Percentiles rank a stretch among this genome's conserved stretches.
Evolutionary conservation across 2,113 vertebrate species (phyloP).

Genomic region (Nothobranchius kuhntae): DNA sequence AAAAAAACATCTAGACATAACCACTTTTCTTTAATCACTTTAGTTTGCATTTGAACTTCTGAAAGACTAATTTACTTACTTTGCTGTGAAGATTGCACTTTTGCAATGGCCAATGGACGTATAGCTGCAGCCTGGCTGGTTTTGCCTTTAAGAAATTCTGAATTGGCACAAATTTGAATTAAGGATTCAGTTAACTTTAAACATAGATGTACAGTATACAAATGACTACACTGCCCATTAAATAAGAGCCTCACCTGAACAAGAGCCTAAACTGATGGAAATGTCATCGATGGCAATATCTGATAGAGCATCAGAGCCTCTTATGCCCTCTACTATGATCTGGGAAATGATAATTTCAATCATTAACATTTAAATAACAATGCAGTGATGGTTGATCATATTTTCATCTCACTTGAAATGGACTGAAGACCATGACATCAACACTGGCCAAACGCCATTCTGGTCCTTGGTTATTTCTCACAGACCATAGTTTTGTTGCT

Average conservation of each 20-base stretch:
- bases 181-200: not conserved
- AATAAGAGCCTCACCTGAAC: slow-evolving; percentile 51
- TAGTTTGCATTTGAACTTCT: no score
- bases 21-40: no score
- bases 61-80: slow-evolving; percentile 26
- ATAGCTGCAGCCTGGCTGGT: slow-evolving; percentile 2
- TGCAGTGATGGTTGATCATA: no score
- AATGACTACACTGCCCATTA: not conserved
- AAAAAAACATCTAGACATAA: no score
- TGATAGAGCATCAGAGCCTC: slow-evolving; percentile 67
- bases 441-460: slow-evolving; percentile 65
- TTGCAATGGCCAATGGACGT: slow-evolving; percentile 5
- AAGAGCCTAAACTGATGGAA: slow-evolving; percentile 60
- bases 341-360: slow-evolving; percentile 25
- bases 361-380: no score
- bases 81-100: slow-evolving; percentile 12
- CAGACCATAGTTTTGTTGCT: slow-evolving; percentile 53
- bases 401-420: slow-evolving; percentile 69
- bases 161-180: not conserved
- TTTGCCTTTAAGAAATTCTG: not conserved
- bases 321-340: slow-evolving; percentile 78
- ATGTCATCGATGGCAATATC: slow-evolving; percentile 78
- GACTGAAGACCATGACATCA: slow-evolving; percentile 53
- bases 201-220: no score
- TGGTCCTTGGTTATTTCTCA: slow-evolving; percentile 71